Conservation (phyloP, 2,888 invertebrate species). For the Hemicrepidius hirtus region DNA sequence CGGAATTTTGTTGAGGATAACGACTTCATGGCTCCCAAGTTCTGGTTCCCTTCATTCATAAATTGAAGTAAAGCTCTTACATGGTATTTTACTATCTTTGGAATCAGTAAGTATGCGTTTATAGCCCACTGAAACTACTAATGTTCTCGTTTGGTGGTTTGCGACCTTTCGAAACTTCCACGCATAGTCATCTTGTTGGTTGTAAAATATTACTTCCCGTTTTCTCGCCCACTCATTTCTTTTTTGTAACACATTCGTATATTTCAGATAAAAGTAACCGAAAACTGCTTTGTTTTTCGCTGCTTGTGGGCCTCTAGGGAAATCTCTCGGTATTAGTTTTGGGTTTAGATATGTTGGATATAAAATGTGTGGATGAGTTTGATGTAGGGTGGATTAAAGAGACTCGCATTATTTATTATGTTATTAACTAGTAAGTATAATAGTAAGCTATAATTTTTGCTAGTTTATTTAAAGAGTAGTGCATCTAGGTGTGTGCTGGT, state of each 20-base stretch:
- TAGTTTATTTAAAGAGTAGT: too few relatives aligned
- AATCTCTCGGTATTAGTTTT: slow-evolving; percentile 59
- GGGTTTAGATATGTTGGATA: slow-evolving; percentile 58
- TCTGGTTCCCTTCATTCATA: not conserved
- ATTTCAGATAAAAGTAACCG: slow-evolving; percentile 44
- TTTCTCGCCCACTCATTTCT: slow-evolving; percentile 32
- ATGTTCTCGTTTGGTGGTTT: slow-evolving; percentile 1
- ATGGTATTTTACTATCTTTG: slow-evolving; percentile 13
- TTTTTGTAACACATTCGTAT: slow-evolving; percentile 39
- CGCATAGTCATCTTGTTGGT: slow-evolving; percentile 29
- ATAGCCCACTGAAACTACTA: slow-evolving; percentile 9
- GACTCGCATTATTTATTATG: slow-evolving; percentile 59
- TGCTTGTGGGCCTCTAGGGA: slow-evolving; percentile 55
- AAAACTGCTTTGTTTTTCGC: slow-evolving; percentile 53
- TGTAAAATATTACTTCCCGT: slow-evolving; percentile 33
- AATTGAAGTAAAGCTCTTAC: not conserved
- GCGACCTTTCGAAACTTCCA: not conserved
- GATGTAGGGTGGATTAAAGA: slow-evolving; percentile 58
- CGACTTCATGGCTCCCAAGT: too few relatives aligned
- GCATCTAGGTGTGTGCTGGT: too few relatives aligned
- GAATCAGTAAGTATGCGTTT: slow-evolving; percentile 6
- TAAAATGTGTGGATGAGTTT: slow-evolving; percentile 57
- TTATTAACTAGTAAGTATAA: slow-evolving; percentile 48
- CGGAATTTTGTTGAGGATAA: too few relatives aligned
- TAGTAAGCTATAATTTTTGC: too few relatives aligned